Evolutionary conservation across 2,113 vertebrate genomes (phyloP).

Genomic region (Oophaga pumilio): DNA sequence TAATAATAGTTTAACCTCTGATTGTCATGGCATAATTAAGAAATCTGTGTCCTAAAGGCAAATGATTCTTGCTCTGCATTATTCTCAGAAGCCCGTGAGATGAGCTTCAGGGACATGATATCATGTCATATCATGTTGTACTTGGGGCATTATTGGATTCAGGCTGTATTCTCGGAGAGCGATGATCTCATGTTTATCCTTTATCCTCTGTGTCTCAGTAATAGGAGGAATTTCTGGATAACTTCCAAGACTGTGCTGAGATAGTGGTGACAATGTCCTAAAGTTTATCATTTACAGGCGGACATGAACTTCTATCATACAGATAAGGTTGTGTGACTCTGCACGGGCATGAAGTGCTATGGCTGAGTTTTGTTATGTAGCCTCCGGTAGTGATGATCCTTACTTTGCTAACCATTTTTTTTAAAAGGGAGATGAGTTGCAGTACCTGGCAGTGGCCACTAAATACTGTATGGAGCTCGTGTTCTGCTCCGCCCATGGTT

Average conservation of each 20-base stretch:
- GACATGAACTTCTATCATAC: neutral
- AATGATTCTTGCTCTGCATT: too few species aligned
- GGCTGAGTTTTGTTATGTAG: neutral
- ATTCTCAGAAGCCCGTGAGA: too few species aligned
- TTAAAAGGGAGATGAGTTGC: too few species aligned
- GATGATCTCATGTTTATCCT: neutral
- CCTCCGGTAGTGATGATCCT: too few species aligned
- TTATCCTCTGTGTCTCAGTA: neutral
- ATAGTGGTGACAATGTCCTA: neutral
- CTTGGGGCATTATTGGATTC: neutral
- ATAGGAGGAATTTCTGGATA: too few species aligned
- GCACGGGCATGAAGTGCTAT: neutral
- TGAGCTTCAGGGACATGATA: neutral
- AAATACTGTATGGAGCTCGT: too few species aligned
- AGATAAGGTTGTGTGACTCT: neutral
- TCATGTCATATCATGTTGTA: neutral
- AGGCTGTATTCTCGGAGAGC: neutral
- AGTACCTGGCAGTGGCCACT: too few species aligned
- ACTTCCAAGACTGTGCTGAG: neutral
- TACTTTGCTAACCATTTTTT: too few species aligned
- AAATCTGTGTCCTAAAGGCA: too few species aligned
- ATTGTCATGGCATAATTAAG: too few species aligned
- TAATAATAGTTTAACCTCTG: too few species aligned
- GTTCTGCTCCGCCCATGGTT: too few species aligned
- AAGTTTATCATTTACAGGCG: neutral